Evolutionary conservation across 1,140 invertebrate genomes (phyloP).

Genomic region (Microplitis demolitor): DNA sequence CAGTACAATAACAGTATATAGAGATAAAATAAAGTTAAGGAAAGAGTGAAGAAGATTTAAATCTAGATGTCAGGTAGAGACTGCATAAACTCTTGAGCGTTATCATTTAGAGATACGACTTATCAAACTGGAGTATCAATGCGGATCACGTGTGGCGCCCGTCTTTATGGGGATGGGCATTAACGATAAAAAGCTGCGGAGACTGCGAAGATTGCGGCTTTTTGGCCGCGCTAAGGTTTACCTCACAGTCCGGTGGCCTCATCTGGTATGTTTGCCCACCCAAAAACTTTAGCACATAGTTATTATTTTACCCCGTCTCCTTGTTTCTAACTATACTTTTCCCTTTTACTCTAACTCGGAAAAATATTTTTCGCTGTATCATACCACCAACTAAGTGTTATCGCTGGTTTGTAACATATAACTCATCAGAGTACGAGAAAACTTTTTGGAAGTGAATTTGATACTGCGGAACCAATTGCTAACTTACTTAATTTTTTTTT

Average conservation of each 20-base stretch:
- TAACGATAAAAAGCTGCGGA: constrained; percentile 65
- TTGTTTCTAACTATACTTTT: no score
- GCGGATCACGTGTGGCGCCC: constrained; percentile 58
- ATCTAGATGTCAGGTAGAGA: constrained; percentile 13
- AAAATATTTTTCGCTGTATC: no score
- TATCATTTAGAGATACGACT: constrained; percentile 36
- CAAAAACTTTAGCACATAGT: not conserved
- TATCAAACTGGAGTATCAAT: constrained; percentile 60
- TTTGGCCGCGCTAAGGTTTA: constrained; percentile 70
- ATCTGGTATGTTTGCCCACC: constrained; percentile 60
- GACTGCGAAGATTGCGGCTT: constrained; percentile 66
- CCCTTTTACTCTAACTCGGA: no score
- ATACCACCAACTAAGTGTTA: no score
- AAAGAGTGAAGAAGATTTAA: not conserved
- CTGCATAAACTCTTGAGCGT: constrained; percentile 32
- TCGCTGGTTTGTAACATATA: no score
- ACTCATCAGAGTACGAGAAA: no score
- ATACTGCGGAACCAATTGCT: no score
- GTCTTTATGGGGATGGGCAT: constrained; percentile 63
- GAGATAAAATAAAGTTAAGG: no score
- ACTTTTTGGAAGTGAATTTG: no score
- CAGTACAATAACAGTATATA: not conserved
- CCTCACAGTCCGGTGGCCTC: constrained; percentile 67
- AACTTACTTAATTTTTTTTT: no score
- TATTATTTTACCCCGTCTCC: no score